Conservation (phyloP, 2,113 vertebrate species). For the Dipodomys merriami region DNA sequence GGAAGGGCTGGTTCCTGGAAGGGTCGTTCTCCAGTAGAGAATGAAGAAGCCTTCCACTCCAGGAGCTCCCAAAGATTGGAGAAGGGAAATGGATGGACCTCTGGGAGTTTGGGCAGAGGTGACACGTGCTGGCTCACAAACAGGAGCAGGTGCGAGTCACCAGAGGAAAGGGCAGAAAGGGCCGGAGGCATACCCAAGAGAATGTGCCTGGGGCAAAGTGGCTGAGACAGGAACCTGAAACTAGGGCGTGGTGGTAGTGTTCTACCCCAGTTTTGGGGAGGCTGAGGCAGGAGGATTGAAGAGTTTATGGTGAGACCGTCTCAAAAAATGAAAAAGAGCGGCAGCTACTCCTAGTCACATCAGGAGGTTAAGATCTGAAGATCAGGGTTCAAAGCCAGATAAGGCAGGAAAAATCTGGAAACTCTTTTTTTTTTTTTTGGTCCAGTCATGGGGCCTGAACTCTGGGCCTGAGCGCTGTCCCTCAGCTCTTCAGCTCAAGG, state of each 20-base stretch:
- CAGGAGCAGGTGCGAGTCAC: conserved; percentile 55
- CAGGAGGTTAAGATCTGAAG: too few relatives aligned
- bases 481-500: too few relatives aligned
- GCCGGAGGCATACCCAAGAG: neutral
- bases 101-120: neutral
- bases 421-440: too few relatives aligned
- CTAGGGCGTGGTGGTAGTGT: neutral
- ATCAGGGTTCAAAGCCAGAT: too few relatives aligned
- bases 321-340: neutral
- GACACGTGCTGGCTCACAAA: neutral
- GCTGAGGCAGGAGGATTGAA: neutral
- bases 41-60: neutral
- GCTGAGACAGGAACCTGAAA: neutral
- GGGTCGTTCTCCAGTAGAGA: neutral
- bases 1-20: neutral
- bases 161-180: conserved; percentile 44
- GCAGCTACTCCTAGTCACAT: too few relatives aligned
- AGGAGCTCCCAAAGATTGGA: neutral
- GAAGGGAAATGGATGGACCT: neutral
- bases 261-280: neutral
- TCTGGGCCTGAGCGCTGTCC: too few relatives aligned
- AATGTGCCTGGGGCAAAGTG: neutral
- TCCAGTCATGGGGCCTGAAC: too few relatives aligned
- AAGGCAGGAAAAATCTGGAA: too few relatives aligned
- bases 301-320: neutral